phyloP scores from a whole-genome alignment of 2,113 vertebrate genomes.

The Campylorhamphus procurvoides region DNA sequence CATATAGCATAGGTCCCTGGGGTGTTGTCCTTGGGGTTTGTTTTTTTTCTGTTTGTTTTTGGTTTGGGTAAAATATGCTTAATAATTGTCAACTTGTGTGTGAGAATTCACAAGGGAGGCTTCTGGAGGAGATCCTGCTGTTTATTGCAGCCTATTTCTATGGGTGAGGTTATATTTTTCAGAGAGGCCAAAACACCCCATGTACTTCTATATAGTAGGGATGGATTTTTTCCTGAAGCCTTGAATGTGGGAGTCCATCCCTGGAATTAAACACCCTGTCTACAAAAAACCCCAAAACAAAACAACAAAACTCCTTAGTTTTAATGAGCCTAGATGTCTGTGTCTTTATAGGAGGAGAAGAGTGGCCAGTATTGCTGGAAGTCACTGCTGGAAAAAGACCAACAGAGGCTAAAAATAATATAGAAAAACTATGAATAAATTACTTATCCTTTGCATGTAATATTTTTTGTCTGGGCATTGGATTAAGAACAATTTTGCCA shows the following conservation, averaged over 20 bases:
- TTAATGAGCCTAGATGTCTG: background rate
- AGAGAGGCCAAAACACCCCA: background rate
- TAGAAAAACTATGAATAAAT: background rate
- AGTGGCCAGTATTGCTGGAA: background rate
- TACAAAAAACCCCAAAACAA: background rate
- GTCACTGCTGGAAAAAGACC: background rate
- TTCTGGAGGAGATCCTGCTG: background rate
- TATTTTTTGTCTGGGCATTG: background rate
- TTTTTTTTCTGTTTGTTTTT: background rate
- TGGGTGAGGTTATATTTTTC: background rate
- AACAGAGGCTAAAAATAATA: background rate
- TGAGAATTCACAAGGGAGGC: background rate
- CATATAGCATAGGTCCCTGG: background rate
- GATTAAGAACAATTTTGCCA: background rate
- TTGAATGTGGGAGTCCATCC: background rate
- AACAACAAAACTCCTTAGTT: accelerated
- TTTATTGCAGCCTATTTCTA: background rate
- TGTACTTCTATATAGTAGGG: background rate
- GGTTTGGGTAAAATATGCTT: background rate
- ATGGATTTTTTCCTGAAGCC: background rate
- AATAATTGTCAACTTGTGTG: background rate
- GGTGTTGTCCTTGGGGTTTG: background rate
- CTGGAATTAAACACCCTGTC: background rate
- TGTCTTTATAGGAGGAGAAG: background rate
- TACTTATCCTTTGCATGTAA: background rate